phyloP scores from a whole-genome alignment of 2,797 vertebrate genomes.

The Poecilia wingei region DNA sequence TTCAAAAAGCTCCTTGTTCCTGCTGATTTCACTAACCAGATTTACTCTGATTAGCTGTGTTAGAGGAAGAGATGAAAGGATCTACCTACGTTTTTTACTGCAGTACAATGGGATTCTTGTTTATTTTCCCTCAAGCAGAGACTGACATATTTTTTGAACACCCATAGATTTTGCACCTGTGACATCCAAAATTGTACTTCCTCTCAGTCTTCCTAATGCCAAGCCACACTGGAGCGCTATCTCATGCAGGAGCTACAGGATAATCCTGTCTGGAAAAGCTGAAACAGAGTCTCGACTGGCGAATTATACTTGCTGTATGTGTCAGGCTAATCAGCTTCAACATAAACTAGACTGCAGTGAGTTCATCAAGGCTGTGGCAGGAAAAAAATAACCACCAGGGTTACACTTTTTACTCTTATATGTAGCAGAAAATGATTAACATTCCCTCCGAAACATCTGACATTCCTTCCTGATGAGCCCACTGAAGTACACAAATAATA shows the following conservation, averaged over 20 bases:
- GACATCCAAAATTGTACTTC: conserved; percentile 29
- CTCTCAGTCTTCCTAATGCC: neutral
- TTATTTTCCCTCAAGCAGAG: conserved; percentile 40
- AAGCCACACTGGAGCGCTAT: neutral
- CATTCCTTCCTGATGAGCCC: neutral
- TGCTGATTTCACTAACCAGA: conserved; percentile 7
- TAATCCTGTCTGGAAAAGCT: conserved; percentile 6
- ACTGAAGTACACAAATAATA: neutral
- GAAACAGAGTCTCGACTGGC: neutral
- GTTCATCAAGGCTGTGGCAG: neutral
- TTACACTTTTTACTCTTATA: neutral
- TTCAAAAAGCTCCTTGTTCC: conserved; percentile 14
- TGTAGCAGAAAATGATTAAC: neutral
- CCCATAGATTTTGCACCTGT: conserved; percentile 47
- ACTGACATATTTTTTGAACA: conserved; percentile 39
- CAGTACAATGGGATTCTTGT: conserved; percentile 4
- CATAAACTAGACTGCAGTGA: neutral
- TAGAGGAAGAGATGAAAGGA: neutral
- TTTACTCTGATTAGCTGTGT: conserved; percentile 14
- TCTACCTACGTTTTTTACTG: neutral
- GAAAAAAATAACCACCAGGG: neutral
- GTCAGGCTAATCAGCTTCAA: neutral
- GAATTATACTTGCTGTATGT: neutral
- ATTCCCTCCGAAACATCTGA: neutral
- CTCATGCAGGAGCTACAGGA: neutral